phyloP scores from a whole-genome alignment of 1,140 invertebrate genomes.

The Andricus grossulariae region DNA sequence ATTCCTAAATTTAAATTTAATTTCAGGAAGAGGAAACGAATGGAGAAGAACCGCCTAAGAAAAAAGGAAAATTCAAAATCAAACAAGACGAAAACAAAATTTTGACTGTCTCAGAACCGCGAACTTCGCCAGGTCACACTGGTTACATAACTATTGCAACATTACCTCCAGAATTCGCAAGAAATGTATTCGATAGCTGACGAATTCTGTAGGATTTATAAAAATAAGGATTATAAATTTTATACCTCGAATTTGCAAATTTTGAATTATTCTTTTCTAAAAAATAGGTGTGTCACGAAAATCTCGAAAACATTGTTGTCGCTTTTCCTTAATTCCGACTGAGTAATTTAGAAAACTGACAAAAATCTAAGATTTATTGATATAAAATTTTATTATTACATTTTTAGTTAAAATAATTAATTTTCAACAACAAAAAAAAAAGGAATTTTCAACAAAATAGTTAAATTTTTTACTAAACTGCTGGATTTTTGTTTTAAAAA shows the following conservation, averaged over 20 bases:
- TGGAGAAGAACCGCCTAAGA: constrained; percentile 66
- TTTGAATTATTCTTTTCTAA: not conserved
- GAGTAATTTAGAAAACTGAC: too few species aligned
- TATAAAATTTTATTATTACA: too few species aligned
- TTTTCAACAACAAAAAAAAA: too few species aligned
- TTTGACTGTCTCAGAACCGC: constrained; percentile 82
- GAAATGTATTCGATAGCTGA: constrained; percentile 44
- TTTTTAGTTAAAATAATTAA: too few species aligned
- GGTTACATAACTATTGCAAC: constrained; percentile 96
- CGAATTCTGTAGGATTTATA: constrained; percentile 17
- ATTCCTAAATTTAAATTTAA: constrained; percentile 28
- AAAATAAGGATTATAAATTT: not conserved
- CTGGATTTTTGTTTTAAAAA: too few species aligned
- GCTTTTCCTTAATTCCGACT: too few species aligned
- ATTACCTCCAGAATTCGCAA: constrained; percentile 79
- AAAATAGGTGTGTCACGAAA: not conserved
- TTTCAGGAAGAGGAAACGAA: constrained; percentile 22
- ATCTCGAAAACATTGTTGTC: too few species aligned
- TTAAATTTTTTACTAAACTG: too few species aligned
- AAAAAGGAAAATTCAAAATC: constrained; percentile 67
- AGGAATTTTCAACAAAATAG: too few species aligned
- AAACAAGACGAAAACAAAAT: constrained; percentile 77
- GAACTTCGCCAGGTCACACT: constrained; percentile 90
- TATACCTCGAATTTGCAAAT: constrained; percentile 4
- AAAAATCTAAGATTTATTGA: too few species aligned